These are phyloP conservation scores for Druon quercuslanigerum DNA, from an alignment of 1,140 invertebrate genomes.

Conservation along the genomic window DNA sequence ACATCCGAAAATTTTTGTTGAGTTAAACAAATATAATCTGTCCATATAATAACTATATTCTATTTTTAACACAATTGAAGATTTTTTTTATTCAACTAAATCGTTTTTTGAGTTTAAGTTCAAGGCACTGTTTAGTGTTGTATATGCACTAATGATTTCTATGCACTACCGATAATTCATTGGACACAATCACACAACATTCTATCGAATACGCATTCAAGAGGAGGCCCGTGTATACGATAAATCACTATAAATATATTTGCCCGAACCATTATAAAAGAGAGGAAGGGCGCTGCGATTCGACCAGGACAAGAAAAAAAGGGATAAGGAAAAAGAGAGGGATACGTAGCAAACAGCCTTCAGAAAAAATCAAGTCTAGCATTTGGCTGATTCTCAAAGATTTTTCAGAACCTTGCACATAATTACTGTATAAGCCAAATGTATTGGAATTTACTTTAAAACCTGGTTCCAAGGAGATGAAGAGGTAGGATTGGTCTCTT, in stretches of 20 bases:
- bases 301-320: slow-evolving; percentile 19
- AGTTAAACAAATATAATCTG: no score
- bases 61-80: no score
- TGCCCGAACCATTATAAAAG: slow-evolving; percentile 69
- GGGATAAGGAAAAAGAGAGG: slow-evolving; percentile 39
- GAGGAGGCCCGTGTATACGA: slow-evolving; percentile 69
- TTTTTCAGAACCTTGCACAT: no score
- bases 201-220: slow-evolving; percentile 44
- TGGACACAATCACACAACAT: slow-evolving; percentile 63
- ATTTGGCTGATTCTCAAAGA: neutral
- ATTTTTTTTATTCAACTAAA: no score
- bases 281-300: neutral
- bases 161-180: slow-evolving; percentile 67
- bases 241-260: slow-evolving; percentile 75
- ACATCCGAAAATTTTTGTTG: no score
- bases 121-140: no score
- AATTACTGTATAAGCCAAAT: no score
- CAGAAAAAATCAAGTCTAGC: slow-evolving; percentile 16
- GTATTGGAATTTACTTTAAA: no score
- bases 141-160: slow-evolving; percentile 56
- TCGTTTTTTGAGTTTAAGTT: no score
- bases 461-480: no score
- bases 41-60: no score
- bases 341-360: neutral
- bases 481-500: no score